These are phyloP conservation scores for Typhlichthys eigenmanni DNA, from an alignment of 2,797 vertebrate genomes.

Conservation along the genomic window DNA sequence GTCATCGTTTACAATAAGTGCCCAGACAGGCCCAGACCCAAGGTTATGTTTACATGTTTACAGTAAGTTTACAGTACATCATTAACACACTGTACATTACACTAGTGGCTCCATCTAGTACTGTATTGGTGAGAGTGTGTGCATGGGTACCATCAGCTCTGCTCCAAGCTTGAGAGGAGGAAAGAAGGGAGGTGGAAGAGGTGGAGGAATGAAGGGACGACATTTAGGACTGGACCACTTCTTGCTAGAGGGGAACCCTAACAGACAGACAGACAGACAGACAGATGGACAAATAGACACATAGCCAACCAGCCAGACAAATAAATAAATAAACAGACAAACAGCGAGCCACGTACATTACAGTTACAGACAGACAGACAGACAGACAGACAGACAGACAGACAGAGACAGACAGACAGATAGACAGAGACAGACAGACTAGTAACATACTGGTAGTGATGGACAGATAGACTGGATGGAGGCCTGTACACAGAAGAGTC, in stretches of 20 bases:
- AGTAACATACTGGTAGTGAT: constrained; percentile 47
- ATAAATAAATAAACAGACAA: background rate
- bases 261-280: constrained; percentile 27
- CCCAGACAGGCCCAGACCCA: no score
- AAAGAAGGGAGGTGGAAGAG: constrained; percentile 63
- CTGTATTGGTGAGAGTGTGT: background rate
- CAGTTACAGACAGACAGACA: constrained; percentile 2
- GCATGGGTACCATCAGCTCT: constrained; percentile 54
- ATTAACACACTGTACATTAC: no score
- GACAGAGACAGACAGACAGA: constrained; percentile 4
- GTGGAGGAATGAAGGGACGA: constrained; percentile 47
- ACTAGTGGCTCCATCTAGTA: background rate
- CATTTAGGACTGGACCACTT: constrained; percentile 31
- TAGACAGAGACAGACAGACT: background rate
- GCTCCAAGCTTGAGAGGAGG: constrained; percentile 49
- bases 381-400: background rate
- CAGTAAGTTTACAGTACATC: no score
- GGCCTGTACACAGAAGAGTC: constrained; percentile 45
- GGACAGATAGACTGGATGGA: constrained; percentile 22
- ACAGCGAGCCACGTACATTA: background rate
- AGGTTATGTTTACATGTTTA: no score
- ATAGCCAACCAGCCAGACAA: background rate
- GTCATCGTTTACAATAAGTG: background rate
- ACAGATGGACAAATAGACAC: background rate
- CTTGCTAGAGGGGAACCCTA: constrained; percentile 37